These are phyloP conservation scores for Nilaparvata lugens DNA, from an alignment of 1,140 invertebrate genomes.

Conservation along the genomic window DNA sequence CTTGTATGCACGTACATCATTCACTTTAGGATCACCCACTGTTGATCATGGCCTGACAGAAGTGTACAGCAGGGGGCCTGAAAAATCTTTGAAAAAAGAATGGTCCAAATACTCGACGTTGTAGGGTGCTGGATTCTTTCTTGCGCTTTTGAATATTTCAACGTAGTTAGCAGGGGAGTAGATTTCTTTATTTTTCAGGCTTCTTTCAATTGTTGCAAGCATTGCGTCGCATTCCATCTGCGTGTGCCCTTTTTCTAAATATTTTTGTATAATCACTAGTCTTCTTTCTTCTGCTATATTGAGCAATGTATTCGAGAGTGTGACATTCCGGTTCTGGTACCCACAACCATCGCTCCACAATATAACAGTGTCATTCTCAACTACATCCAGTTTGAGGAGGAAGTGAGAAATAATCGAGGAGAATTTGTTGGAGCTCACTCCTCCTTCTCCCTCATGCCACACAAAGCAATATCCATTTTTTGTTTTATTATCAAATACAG, in stretches of 20 bases:
- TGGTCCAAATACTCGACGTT: constrained; percentile 10
- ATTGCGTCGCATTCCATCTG: constrained; percentile 35
- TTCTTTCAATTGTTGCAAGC: too few relatives aligned
- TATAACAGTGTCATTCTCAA: constrained; percentile 19
- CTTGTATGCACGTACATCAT: not conserved
- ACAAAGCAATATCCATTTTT: constrained; percentile 12
- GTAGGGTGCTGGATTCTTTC: not conserved
- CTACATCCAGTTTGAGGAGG: not conserved
- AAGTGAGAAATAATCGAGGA: not conserved
- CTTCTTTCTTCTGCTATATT: constrained; percentile 23
- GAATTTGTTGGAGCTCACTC: constrained; percentile 2
- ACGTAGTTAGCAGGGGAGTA: too few relatives aligned
- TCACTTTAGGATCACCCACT: constrained; percentile 3
- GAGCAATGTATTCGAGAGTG: constrained; percentile 31
- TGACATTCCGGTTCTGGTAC: constrained; percentile 33
- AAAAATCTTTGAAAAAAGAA: constrained; percentile 9
- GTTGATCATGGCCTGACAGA: constrained; percentile 1
- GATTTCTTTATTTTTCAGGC: too few relatives aligned
- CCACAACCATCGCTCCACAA: constrained; percentile 31
- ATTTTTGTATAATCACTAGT: constrained; percentile 34
- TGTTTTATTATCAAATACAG: constrained; percentile 33
- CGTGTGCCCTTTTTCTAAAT: constrained; percentile 35
- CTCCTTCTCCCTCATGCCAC: constrained; percentile 13
- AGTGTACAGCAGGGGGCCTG: constrained; percentile 4
- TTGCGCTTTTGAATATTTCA: constrained; percentile 4